Evolutionary conservation across 1,140 invertebrate genomes (phyloP).

Genomic region (Dufourea novaeangliae): DNA sequence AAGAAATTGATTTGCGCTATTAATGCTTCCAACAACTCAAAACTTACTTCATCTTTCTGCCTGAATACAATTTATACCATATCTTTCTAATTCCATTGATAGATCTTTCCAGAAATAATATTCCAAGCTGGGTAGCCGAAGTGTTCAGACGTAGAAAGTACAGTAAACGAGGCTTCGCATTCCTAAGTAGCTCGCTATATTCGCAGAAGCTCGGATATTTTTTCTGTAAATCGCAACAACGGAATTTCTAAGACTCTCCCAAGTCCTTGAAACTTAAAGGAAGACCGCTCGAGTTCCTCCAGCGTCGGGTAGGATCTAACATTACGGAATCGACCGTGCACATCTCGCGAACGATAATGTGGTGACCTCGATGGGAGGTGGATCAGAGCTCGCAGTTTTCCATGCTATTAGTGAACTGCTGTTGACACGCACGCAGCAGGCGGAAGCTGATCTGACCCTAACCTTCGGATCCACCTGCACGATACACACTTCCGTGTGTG

Average conservation of each 20-base stretch:
- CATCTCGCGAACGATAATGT: neutral
- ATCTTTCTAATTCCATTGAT: too few species aligned
- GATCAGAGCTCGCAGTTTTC: slow-evolving; percentile 42
- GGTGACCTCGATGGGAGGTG: slow-evolving; percentile 3
- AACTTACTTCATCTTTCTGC: too few species aligned
- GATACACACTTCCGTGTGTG: slow-evolving; percentile 4
- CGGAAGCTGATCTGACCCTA: slow-evolving; percentile 20
- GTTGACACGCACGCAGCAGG: slow-evolving; percentile 32
- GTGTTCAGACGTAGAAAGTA: too few species aligned
- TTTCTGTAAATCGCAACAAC: neutral
- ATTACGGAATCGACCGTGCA: neutral
- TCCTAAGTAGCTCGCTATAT: neutral
- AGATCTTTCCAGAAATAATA: neutral
- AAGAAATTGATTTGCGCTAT: too few species aligned
- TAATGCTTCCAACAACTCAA: too few species aligned
- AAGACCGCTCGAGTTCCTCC: neutral
- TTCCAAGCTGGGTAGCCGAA: neutral
- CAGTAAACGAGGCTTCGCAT: neutral
- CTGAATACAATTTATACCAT: too few species aligned
- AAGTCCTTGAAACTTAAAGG: neutral
- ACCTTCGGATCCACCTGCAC: slow-evolving; percentile 18
- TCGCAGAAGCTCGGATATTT: neutral
- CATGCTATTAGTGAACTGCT: slow-evolving; percentile 34
- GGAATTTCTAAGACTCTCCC: neutral
- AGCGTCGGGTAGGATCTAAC: neutral